phyloP scores from a whole-genome alignment of 2,797 vertebrate genomes.

The Enteromius treurensis region DNA sequence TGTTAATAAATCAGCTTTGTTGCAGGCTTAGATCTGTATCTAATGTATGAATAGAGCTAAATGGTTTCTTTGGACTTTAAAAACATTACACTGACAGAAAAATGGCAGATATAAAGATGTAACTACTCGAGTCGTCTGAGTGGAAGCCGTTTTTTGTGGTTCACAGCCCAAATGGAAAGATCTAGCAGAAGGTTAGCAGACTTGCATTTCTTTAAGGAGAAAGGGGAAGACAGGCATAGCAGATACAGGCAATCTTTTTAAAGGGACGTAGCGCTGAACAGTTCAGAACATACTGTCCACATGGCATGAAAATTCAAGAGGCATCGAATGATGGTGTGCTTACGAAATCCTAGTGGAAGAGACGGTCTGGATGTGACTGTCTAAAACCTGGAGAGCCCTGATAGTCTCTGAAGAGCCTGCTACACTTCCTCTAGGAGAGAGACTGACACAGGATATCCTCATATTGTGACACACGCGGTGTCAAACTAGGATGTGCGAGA shows the following conservation, averaged over 20 bases:
- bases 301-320: constrained; percentile 38
- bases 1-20: constrained; percentile 51
- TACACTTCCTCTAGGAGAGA: constrained; percentile 51
- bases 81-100: constrained; percentile 47
- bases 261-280: constrained; percentile 29
- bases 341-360: constrained; percentile 33
- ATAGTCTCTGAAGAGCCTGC: constrained; percentile 46
- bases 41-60: constrained; percentile 31
- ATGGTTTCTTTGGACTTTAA: constrained; percentile 51
- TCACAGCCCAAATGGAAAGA: constrained; percentile 15
- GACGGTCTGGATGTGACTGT: constrained; percentile 9
- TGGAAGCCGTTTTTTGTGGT: background rate
- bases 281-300: constrained; percentile 4
- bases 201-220: constrained; percentile 5
- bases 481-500: constrained; percentile 37
- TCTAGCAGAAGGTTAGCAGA: constrained; percentile 13
- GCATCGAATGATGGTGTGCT: constrained; percentile 32
- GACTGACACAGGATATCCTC: constrained; percentile 61
- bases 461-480: constrained; percentile 45
- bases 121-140: background rate
- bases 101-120: constrained; percentile 22
- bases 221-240: background rate
- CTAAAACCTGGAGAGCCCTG: constrained; percentile 21
- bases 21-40: constrained; percentile 26
- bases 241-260: constrained; percentile 44